Evolutionary conservation across 2,888 invertebrate genomes (phyloP).

Genomic region (Dasysyrphus albostriatus): DNA sequence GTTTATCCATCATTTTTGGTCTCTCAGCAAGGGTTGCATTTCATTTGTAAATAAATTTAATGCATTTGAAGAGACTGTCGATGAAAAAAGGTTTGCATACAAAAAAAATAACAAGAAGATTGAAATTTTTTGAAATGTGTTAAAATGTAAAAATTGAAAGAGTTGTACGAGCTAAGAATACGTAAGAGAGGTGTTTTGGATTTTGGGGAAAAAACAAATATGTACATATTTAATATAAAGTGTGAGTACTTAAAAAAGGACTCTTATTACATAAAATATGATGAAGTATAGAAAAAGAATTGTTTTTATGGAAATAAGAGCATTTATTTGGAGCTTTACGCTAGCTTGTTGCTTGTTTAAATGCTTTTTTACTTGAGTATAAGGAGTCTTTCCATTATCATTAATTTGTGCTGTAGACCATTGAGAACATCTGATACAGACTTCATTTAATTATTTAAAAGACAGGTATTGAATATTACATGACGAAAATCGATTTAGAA

Average conservation of each 20-base stretch:
- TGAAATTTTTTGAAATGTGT: not conserved
- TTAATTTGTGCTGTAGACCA: no score
- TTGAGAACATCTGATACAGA: no score
- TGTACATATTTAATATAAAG: not conserved
- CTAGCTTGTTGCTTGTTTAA: no score
- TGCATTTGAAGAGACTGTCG: slow-evolving; percentile 57
- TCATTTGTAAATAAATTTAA: slow-evolving; percentile 58
- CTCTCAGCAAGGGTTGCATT: slow-evolving; percentile 38
- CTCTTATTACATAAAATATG: not conserved
- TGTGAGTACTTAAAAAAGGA: not conserved
- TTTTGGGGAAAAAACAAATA: not conserved
- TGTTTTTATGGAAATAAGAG: no score
- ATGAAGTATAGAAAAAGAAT: not conserved
- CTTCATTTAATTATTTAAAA: no score
- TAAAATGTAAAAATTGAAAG: slow-evolving; percentile 1
- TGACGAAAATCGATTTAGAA: no score
- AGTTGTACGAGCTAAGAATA: not conserved
- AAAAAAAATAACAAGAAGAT: not conserved
- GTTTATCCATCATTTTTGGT: not conserved
- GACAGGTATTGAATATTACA: no score
- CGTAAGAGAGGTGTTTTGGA: not conserved
- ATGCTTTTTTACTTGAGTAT: no score
- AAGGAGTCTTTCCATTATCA: no score
- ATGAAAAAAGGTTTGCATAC: slow-evolving; percentile 11
- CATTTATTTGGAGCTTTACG: no score